Evolutionary conservation across 2,797 vertebrate species (phyloP).

Genomic region (Chrysocyon brachyurus): DNA sequence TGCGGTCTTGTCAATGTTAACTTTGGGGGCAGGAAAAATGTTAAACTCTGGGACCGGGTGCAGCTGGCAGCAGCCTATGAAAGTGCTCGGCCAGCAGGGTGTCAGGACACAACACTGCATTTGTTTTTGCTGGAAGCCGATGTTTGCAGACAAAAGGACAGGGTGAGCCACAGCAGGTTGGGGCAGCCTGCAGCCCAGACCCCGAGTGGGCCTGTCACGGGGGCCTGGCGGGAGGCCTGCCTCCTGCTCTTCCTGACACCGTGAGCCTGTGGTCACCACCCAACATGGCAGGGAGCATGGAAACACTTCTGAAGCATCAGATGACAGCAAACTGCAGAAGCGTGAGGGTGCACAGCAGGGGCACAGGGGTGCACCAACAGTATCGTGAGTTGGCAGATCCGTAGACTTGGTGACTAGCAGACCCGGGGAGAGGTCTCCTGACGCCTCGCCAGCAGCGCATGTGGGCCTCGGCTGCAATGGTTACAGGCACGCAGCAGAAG

Average conservation of each 20-base stretch:
- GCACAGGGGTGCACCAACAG: not conserved
- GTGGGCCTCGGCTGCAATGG: accelerated
- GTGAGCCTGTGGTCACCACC: accelerated
- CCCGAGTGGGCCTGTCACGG: accelerated
- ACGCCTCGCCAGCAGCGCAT: accelerated
- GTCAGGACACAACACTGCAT: accelerated
- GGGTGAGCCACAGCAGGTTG: too few species aligned
- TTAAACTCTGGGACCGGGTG: accelerated
- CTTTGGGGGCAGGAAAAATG: not conserved
- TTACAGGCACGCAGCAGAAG: not conserved
- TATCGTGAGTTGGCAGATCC: not conserved
- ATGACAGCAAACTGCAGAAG: not conserved
- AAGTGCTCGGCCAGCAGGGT: accelerated
- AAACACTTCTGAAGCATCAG: not conserved
- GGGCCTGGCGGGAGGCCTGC: not conserved
- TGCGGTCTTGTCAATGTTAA: not conserved
- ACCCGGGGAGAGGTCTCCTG: too few species aligned
- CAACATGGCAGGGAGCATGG: not conserved
- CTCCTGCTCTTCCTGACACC: not conserved
- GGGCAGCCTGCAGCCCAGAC: too few species aligned
- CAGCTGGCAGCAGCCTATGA: accelerated
- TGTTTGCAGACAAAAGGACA: not conserved
- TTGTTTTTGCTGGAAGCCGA: not conserved
- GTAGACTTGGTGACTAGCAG: too few species aligned
- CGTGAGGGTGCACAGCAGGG: not conserved